Base-by-base conservation (phyloP, 92 coral and sea anemone genomes). In the Actinernus sp. region DNA sequence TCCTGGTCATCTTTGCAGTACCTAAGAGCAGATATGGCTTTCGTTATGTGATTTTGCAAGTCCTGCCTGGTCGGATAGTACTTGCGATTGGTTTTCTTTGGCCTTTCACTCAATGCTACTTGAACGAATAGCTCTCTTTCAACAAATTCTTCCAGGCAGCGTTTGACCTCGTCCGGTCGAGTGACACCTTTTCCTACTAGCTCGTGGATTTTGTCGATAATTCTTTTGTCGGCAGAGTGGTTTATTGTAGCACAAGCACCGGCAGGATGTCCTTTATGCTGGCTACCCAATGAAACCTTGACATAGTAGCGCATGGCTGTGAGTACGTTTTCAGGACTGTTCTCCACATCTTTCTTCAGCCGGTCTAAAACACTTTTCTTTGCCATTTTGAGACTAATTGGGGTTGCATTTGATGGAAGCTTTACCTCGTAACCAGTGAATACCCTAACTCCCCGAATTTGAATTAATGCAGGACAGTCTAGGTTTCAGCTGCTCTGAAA, bases 1-100 rank as follows among this genome's bases (percentile, higher is more conserved):
- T 81, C 81, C 44, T 81, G 61, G 63, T 81, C 81, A 20, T 81
- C 76, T 18, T 60, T 73, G 48, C 79, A 44, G 75, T 72, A 63
- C 46, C 73, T 70, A 17, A 49, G 62, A 31, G 55, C 30, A 22
- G 66, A 57, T 71, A 71, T 59, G 38, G 87, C 74, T 71, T 53
- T 71, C 29, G 46, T 43, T 9, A 71, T 63, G 66, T 71, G 75
- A 40, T 72, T 72, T 54, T 62, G 62, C 4, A 71, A 48, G 39
- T 81, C 81, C 14, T 81, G 61, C 37, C 68, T 71, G 4, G 68
- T 81, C 1, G 81, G 81, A 34, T 58, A 79, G 57, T 59, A 69
- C 24, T 32, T 55, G 13, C 79, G 31, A 39, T 69, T 79, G 1
- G 67, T 30, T 72, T 50, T 63, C 56, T 48, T 63, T 0, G 64